Conservation (phyloP, 2,797 vertebrate genomes). For the Tokudaia muenninki region DNA sequence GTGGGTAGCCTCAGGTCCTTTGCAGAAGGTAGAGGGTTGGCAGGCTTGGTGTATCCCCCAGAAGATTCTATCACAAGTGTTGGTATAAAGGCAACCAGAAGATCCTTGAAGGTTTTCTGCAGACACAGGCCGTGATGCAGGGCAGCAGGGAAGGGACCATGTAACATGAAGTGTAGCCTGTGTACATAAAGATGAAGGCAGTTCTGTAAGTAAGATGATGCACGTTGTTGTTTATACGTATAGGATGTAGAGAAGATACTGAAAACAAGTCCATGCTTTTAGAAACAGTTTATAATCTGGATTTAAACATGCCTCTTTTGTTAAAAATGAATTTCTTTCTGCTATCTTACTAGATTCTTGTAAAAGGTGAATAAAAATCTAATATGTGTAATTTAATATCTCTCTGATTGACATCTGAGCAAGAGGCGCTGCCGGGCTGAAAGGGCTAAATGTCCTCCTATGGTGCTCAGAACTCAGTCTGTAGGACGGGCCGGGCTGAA, state of each 20-base stretch:
- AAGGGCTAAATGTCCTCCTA: background rate
- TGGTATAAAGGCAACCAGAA: background rate
- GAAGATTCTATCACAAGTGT: background rate
- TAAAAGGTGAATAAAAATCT: background rate
- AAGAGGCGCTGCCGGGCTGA: background rate
- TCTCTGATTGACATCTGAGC: background rate
- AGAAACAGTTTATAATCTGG: background rate
- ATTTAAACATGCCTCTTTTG: background rate
- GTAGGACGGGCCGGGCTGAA: background rate
- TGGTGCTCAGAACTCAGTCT: background rate
- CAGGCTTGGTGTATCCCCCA: background rate
- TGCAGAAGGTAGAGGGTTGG: background rate
- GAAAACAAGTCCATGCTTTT: background rate
- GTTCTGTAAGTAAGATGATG: background rate
- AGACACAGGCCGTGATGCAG: background rate
- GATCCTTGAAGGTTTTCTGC: background rate
- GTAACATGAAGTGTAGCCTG: background rate
- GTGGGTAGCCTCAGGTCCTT: background rate
- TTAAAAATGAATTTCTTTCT: background rate
- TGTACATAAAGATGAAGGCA: background rate
- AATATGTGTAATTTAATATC: background rate
- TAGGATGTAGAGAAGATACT: slow-evolving; percentile 18
- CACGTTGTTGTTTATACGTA: background rate
- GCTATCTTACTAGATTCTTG: background rate
- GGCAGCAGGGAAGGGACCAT: background rate